These are phyloP conservation scores for Sarcophaga caerulescens DNA, from an alignment of 2,888 invertebrate species.

Conservation along the genomic window DNA sequence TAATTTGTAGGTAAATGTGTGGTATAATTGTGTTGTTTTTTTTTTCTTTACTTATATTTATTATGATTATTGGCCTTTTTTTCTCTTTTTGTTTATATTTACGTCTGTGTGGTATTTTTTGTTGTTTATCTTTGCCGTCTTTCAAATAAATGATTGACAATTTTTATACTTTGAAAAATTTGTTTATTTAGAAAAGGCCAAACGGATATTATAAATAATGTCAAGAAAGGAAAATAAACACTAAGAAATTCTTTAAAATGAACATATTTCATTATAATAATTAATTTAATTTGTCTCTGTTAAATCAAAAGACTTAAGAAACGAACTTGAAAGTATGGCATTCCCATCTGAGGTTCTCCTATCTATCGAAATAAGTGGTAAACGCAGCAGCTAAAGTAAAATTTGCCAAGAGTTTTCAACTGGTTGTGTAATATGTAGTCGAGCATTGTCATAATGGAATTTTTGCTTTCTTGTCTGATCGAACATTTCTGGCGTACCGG, in stretches of 20 bases:
- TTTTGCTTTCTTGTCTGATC: too few relatives aligned
- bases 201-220: not conserved
- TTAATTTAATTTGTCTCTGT: conserved; percentile 3
- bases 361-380: too few relatives aligned
- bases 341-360: too few relatives aligned
- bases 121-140: conserved; percentile 51
- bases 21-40: conserved; percentile 38
- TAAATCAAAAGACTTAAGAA: conserved; percentile 47
- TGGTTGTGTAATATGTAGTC: too few relatives aligned
- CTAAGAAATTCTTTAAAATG: too few relatives aligned
- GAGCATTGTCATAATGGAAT: too few relatives aligned
- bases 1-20: conserved; percentile 24
- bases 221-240: too few relatives aligned
- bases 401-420: too few relatives aligned
- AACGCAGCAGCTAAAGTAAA: too few relatives aligned
- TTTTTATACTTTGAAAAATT: conserved; percentile 7
- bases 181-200: not conserved
- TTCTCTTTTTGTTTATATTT: not conserved
- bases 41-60: conserved; percentile 25
- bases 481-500: too few relatives aligned
- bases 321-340: not conserved
- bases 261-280: too few relatives aligned
- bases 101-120: conserved; percentile 55
- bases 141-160: conserved; percentile 58
- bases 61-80: conserved; percentile 15